These are phyloP conservation scores for Sitta europaea DNA, from an alignment of 2,113 vertebrate genomes.

Conservation along the genomic window DNA sequence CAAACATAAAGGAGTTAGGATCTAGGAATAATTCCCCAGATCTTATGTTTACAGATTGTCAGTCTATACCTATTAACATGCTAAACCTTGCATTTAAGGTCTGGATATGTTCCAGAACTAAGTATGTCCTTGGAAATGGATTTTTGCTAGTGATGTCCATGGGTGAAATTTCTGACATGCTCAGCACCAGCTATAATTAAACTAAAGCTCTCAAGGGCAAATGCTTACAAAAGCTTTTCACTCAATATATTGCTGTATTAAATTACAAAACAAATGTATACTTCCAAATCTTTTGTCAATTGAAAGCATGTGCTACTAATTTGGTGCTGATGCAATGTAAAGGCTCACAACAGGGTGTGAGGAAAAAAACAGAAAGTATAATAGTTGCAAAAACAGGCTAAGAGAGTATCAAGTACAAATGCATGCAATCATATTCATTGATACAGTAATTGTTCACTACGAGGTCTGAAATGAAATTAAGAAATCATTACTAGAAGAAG, in stretches of 20 bases:
- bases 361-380: neutral
- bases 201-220: neutral
- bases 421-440: neutral
- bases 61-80: conserved; percentile 33
- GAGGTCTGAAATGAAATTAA: conserved; percentile 3
- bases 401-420: neutral
- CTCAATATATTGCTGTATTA: neutral
- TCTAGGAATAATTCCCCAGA: conserved; percentile 21
- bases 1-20: conserved; percentile 8
- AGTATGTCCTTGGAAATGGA: conserved; percentile 9
- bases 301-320: neutral
- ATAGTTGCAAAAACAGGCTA: neutral
- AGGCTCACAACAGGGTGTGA: neutral
- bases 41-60: conserved; percentile 11
- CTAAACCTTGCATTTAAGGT: conserved; percentile 9
- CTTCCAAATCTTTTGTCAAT: neutral
- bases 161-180: conserved; percentile 14
- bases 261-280: neutral
- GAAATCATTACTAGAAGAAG: neutral
- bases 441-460: neutral
- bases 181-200: conserved; percentile 28
- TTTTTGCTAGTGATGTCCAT: neutral
- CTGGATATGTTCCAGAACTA: neutral
- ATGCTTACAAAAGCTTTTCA: conserved; percentile 1
- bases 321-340: neutral